Conservation (phyloP, 2,113 vertebrate genomes). For the Polypterus senegalus region DNA sequence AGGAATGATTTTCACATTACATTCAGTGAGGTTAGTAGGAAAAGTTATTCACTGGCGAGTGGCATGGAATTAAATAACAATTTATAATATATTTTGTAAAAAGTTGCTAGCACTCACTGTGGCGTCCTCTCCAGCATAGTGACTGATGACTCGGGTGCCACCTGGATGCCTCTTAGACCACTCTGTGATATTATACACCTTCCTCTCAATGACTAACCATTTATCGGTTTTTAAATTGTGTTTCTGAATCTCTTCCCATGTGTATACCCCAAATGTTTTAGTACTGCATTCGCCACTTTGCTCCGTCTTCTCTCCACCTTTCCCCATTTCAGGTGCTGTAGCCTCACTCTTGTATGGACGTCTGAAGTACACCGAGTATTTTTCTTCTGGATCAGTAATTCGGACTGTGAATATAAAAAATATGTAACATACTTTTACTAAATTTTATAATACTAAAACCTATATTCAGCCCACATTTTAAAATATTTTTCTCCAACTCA, state of each 20-base stretch:
- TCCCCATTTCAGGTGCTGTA: slow-evolving; percentile 29
- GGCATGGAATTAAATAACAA: neutral
- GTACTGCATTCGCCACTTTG: slow-evolving; percentile 32
- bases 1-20: too few relatives aligned
- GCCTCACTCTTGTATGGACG: neutral
- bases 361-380: too few relatives aligned
- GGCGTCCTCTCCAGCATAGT: slow-evolving; percentile 84
- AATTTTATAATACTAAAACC: too few relatives aligned
- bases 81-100: neutral
- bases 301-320: slow-evolving; percentile 53
- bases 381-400: too few relatives aligned
- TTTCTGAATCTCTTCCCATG: slow-evolving; percentile 83
- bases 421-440: too few relatives aligned
- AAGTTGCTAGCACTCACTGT: slow-evolving; percentile 52
- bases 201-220: slow-evolving; percentile 86
- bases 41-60: neutral
- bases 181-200: slow-evolving; percentile 76
- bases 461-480: too few relatives aligned
- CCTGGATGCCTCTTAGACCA: slow-evolving; percentile 79
- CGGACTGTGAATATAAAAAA: too few relatives aligned
- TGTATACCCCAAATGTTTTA: slow-evolving; percentile 38
- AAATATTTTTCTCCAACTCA: too few relatives aligned
- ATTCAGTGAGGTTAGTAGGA: too few relatives aligned
- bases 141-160: slow-evolving; percentile 63
- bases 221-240: slow-evolving; percentile 67